Evolutionary conservation across 1,140 invertebrate species (phyloP).

Genomic region (Rhagoletis pomonella): DNA sequence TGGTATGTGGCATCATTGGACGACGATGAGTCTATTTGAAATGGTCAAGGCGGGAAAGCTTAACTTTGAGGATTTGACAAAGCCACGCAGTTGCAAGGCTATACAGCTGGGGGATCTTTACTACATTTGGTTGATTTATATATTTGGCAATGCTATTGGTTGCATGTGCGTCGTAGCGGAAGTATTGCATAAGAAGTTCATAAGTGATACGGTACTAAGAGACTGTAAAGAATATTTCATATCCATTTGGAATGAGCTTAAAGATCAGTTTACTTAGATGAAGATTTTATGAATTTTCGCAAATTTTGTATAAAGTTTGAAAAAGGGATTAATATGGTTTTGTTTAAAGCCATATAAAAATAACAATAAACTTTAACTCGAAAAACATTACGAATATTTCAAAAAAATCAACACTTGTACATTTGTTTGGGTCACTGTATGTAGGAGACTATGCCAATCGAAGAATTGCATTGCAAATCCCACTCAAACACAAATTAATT

Average conservation of each 20-base stretch:
- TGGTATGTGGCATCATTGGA: conserved; percentile 51
- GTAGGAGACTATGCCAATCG: too few relatives aligned
- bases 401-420: too few relatives aligned
- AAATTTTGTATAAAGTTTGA: too few relatives aligned
- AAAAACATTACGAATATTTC: too few relatives aligned
- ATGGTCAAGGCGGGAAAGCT: conserved; percentile 37
- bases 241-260: neutral
- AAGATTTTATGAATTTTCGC: too few relatives aligned
- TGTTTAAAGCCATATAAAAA: too few relatives aligned
- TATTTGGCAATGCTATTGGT: neutral
- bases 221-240: neutral
- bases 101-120: neutral
- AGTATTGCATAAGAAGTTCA: neutral
- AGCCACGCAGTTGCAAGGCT: neutral
- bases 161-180: neutral
- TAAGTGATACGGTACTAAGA: too few relatives aligned
- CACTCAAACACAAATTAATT: too few relatives aligned
- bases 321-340: too few relatives aligned
- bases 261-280: neutral
- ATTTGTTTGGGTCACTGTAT: too few relatives aligned
- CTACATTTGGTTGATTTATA: conserved; percentile 40
- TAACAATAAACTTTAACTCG: too few relatives aligned
- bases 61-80: neutral
- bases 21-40: neutral
- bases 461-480: too few relatives aligned